Evolutionary conservation across 2,888 invertebrate species (phyloP).

Genomic region (Scaptomyza reducta): DNA sequence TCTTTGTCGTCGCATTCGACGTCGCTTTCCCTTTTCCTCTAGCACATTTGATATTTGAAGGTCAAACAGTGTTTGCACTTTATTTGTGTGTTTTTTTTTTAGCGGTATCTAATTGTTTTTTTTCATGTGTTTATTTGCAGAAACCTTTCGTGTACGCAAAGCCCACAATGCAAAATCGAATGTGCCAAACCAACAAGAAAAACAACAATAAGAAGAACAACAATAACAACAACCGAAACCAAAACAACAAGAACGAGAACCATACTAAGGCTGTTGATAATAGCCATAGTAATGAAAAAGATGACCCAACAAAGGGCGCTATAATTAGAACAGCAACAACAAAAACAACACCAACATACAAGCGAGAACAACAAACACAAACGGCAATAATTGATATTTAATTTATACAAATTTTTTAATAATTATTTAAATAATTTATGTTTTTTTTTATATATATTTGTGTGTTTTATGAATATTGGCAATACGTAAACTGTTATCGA

Average conservation of each 20-base stretch:
- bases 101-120: slow-evolving; percentile 49
- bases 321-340: slow-evolving; percentile 4
- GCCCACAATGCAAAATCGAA: slow-evolving; percentile 37
- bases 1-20: slow-evolving; percentile 10
- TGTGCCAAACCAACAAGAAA: slow-evolving; percentile 41
- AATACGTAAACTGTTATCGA: slow-evolving; percentile 57
- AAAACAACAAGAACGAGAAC: slow-evolving; percentile 1
- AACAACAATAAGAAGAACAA: slow-evolving; percentile 30
- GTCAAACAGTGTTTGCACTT: slow-evolving; percentile 50
- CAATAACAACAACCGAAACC: not conserved
- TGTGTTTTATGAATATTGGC: slow-evolving; percentile 60
- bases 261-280: slow-evolving; percentile 28
- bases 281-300: slow-evolving; percentile 50
- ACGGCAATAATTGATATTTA: slow-evolving; percentile 66
- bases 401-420: slow-evolving; percentile 51
- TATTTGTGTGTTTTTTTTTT: slow-evolving; percentile 41
- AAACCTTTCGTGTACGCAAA: slow-evolving; percentile 46
- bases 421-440: slow-evolving; percentile 63
- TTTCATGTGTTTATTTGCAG: slow-evolving; percentile 44
- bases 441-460: slow-evolving; percentile 47
- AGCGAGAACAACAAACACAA: slow-evolving; percentile 6
- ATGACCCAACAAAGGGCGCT: slow-evolving; percentile 9
- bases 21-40: slow-evolving; percentile 61
- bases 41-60: slow-evolving; percentile 46
- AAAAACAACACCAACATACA: slow-evolving; percentile 32